A percentile compares a stretch with the other conserved stretches of the same genome.
Evolutionary conservation across 2,888 invertebrate genomes (phyloP).

Genomic region (Leptura quadrifasciata): DNA sequence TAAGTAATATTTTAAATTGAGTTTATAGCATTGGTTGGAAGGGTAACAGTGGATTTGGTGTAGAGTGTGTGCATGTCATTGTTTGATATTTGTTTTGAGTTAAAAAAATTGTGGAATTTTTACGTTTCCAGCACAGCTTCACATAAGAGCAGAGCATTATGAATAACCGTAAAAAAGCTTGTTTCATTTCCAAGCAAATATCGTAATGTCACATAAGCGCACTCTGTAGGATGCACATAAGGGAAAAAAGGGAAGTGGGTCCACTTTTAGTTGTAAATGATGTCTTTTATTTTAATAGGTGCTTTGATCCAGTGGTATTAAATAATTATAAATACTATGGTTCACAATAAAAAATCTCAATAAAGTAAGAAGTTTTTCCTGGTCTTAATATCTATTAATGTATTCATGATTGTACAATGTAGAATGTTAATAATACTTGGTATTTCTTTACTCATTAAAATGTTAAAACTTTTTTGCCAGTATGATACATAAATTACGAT

Average conservation of each 20-base stretch:
- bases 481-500: background rate
- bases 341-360: background rate
- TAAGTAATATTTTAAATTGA: conserved; percentile 69
- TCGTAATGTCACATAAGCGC: too few species aligned
- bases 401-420: background rate
- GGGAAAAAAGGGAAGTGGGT: background rate
- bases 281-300: background rate
- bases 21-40: conserved; percentile 32
- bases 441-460: background rate
- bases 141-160: too few species aligned
- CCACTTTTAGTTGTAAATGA: background rate
- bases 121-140: too few species aligned
- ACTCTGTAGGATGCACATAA: background rate
- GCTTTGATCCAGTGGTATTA: background rate
- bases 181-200: too few species aligned
- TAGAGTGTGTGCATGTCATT: background rate
- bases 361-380: background rate
- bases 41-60: background rate
- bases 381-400: background rate
- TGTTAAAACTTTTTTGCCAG: background rate
- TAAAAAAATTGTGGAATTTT: too few species aligned
- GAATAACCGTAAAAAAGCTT: too few species aligned
- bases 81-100: too few species aligned
- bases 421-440: background rate
- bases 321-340: background rate